These are phyloP conservation scores for Thecocarcelia acutangulata DNA, from an alignment of 2,888 invertebrate genomes.

Conservation along the genomic window DNA sequence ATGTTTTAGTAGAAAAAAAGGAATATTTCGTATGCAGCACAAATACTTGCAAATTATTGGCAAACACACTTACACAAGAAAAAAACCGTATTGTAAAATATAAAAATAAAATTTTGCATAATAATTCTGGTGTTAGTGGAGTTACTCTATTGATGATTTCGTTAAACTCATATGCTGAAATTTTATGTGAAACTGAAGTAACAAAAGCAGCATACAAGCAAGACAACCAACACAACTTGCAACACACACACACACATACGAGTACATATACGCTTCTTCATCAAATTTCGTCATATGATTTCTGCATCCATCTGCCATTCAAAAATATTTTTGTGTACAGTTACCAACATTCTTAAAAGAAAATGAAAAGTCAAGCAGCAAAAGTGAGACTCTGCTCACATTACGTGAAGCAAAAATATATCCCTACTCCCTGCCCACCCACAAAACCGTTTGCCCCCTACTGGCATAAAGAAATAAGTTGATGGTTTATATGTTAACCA, in stretches of 20 bases:
- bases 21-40: constrained; percentile 32
- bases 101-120: constrained; percentile 52
- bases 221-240: background rate
- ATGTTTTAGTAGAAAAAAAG: constrained; percentile 45
- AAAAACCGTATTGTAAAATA: background rate
- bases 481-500: constrained; percentile 51
- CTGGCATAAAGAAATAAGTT: background rate
- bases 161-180: constrained; percentile 46
- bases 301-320: background rate
- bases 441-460: no score
- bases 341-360: constrained; percentile 22
- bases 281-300: constrained; percentile 29
- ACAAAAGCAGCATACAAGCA: background rate
- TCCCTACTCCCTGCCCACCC: background rate
- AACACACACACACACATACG: no score
- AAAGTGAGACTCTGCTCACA: constrained; percentile 15
- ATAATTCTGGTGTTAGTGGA: constrained; percentile 43
- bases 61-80: background rate
- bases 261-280: no score
- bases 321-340: background rate
- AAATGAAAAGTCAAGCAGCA: constrained; percentile 30
- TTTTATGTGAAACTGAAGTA: constrained; percentile 7
- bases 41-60: background rate
- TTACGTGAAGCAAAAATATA: background rate
- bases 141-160: constrained; percentile 52